Evolutionary conservation across 2,797 vertebrate species (phyloP), one percentile per base, ranked within the genome.

Genomic region (Tolypeutes matacus): DNA sequence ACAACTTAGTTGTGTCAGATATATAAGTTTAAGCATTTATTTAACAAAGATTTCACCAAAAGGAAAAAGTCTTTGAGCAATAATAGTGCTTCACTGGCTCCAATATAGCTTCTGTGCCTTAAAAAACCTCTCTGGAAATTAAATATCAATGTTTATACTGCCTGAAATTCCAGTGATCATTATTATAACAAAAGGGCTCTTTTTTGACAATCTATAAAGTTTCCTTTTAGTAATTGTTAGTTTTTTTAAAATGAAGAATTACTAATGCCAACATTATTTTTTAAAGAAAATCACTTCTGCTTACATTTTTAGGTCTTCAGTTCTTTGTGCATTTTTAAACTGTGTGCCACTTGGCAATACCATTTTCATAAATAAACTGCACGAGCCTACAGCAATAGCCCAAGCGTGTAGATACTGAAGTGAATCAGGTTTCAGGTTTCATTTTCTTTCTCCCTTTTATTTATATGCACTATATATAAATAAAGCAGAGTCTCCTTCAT

Each of bases 321-420:
- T 89, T 87, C 87, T 88, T 82, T 75, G 60, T 73, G 18, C 15
- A 87, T 62, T 85, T 95, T 93, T 56, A 91, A 85, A 91, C 56
- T 70, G 13, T 39, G 69, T 80, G 58, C 64, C 78, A 89, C n/a
- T 69, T 88, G 36, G 78, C 39, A 83, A 69, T 83, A 72, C 12
- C 27, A 76, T 88, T 96, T 97, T 96, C 65, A 90, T 78, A 95
- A 84, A 89, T 29, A 91, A 89, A 85, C 42, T 46, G 15, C 64
- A 93, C 25, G 15, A 72, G 86, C n/a, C 65, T 82, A 91, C 2
- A 36, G 67, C 72, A 87, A 73, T 0, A 77, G 65, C 36, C 42
- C 62, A 89, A 93, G 72, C 49, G 89, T 11, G 46, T 27, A 86
- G 92, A 84, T 39, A 64, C 76, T 94, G 60, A 92, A 42, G 31